Percentiles rank a stretch among this genome's conserved stretches.
phyloP scores from a whole-genome alignment of 2,113 vertebrate species.

The Thomomys bottae region DNA sequence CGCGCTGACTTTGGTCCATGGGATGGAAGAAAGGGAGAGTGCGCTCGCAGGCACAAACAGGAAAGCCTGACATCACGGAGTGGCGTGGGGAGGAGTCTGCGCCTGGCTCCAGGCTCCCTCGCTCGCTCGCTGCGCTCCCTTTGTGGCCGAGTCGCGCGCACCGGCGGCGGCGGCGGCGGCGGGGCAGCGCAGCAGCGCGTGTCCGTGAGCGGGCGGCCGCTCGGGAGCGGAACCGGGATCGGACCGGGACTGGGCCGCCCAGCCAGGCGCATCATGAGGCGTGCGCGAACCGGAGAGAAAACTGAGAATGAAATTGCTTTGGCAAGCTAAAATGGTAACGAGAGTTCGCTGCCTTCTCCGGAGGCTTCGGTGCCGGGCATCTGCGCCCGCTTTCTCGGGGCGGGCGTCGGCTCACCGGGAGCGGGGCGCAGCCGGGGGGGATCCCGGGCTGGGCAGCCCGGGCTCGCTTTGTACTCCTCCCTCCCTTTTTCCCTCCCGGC shows the following conservation, averaged over 20 bases:
- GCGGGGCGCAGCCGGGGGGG: background rate
- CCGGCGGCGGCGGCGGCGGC: conserved; percentile 52
- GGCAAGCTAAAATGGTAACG: conserved; percentile 97
- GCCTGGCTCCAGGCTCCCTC: conserved; percentile 12
- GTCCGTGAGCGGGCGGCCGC: background rate
- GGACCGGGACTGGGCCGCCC: background rate
- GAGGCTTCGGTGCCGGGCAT: conserved; percentile 41
- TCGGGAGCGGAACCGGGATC: background rate
- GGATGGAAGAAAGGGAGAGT: conserved; percentile 53
- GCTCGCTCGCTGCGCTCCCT: conserved; percentile 66
- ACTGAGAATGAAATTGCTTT: conserved; percentile 95
- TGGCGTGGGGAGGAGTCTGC: conserved; percentile 79
- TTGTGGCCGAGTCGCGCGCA: conserved; percentile 81
- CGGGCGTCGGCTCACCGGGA: conserved; percentile 27
- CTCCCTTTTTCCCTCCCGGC: background rate
- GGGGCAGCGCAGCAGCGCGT: conserved; percentile 34
- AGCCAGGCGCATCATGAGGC: conserved; percentile 84
- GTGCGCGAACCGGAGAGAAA: conserved; percentile 86
- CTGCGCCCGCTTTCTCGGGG: conserved; percentile 61
- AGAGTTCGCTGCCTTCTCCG: conserved; percentile 6
- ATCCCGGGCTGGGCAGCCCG: background rate
- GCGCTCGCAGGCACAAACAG: conserved; percentile 77
- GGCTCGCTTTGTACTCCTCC: background rate
- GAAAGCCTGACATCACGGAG: conserved; percentile 83
- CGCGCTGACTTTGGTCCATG: background rate